Conservation (phyloP, 2,797 vertebrate species). For the Xiphophorus birchmanni region DNA sequence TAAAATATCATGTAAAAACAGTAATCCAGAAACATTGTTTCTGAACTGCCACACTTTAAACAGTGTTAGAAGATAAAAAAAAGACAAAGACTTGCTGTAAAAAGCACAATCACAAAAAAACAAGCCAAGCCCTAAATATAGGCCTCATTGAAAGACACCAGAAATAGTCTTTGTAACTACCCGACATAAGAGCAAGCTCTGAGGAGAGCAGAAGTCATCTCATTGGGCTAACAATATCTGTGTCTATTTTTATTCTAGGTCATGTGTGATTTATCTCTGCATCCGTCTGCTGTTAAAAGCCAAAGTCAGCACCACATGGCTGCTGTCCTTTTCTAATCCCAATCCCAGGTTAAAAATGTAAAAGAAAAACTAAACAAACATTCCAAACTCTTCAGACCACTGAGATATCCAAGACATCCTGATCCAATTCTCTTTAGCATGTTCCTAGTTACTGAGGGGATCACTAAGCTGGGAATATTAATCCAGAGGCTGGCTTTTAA, state of each 20-base stretch:
- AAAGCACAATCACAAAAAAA: slow-evolving; percentile 40
- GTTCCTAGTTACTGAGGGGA: slow-evolving; percentile 39
- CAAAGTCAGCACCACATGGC: slow-evolving; percentile 35
- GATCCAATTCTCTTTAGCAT: slow-evolving; percentile 23
- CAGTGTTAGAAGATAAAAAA: slow-evolving; percentile 16
- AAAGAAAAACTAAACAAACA: slow-evolving; percentile 12
- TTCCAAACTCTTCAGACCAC: neutral
- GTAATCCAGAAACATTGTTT: neutral
- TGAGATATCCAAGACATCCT: slow-evolving; percentile 15
- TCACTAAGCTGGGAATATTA: slow-evolving; percentile 43
- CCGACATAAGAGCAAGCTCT: slow-evolving; percentile 41
- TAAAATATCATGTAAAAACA: neutral
- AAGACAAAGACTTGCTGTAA: slow-evolving; percentile 25
- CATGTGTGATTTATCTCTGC: slow-evolving; percentile 51
- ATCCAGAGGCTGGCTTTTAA: slow-evolving; percentile 39
- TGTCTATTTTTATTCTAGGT: slow-evolving; percentile 60
- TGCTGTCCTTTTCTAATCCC: slow-evolving; percentile 33
- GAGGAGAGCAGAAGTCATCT: slow-evolving; percentile 36
- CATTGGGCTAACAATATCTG: slow-evolving; percentile 26
- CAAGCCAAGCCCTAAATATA: slow-evolving; percentile 14
- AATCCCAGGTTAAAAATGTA: slow-evolving; percentile 20
- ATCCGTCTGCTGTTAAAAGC: slow-evolving; percentile 25
- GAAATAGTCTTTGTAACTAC: slow-evolving; percentile 24
- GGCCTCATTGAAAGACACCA: slow-evolving; percentile 8
- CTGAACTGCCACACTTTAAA: slow-evolving; percentile 18